Evolutionary conservation across 2,797 vertebrate species (phyloP), one percentile per base, ranked within the genome.

Genomic region (Falco cherrug): DNA sequence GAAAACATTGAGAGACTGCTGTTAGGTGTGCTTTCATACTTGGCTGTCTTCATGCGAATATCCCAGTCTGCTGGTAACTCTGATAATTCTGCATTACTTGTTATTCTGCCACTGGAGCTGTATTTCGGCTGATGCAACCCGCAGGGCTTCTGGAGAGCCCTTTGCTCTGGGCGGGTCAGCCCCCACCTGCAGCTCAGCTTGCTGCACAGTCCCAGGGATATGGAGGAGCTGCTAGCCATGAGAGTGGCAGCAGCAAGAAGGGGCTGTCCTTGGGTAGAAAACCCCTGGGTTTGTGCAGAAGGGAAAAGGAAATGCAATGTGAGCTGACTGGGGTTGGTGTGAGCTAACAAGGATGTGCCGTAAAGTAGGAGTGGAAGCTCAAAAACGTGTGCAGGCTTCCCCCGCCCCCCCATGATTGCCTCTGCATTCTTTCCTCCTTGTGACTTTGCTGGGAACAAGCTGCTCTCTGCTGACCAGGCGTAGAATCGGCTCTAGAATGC

Each of bases 321-420:
- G 64, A 68, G 75, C 25, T 29, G 4, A 11, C 37, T 43, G 9
- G 11, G 20, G 3, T 21, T 84, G 41, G 8, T 57, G 67, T 64
- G 54, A 59, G 24, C 76, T 56, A 29, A 56, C 26, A 39, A 48
- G 25, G 28, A 7, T 29, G 59, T 12, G 18, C 22, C 4, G 26
- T 54, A 11, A 57, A 73, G 41, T 7, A 43, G 35, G 37, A 88
- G 43, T n/a, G 26, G 37, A 67, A 90, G 41, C 25, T 87, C 57
- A 21, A n/a, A 84, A 87, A 71, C 0, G 0, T 25, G 11, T 31
- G 5, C 35, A 59, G 56, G n/a, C 5, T 26, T 53, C 83, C 71
- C 71, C 16, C 14, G 7, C 74, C 81, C 31, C 31, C 25, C 11
- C 1, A 1, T 0, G 0, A 6, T 60, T 79, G 37, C 11, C 26